Conservation (phyloP, 2,797 vertebrate species). For the Clarias fuscus region DNA sequence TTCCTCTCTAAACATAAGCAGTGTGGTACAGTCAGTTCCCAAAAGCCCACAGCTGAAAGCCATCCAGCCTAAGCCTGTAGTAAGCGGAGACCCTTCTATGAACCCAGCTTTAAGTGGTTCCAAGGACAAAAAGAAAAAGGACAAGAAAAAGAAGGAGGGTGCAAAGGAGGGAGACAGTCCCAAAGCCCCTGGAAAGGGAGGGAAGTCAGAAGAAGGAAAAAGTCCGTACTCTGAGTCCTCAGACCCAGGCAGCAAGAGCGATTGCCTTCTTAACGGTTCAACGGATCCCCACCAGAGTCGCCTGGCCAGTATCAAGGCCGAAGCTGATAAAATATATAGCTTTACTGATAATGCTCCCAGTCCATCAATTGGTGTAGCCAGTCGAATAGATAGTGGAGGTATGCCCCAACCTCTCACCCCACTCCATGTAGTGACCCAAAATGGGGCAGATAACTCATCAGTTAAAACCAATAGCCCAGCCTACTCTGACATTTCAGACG, state of each 20-base stretch:
- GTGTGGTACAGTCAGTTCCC: conserved; percentile 87
- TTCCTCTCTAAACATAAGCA: conserved; percentile 80
- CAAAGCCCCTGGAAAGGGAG: conserved; percentile 79
- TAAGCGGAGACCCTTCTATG: conserved; percentile 81
- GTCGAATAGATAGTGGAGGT: conserved; percentile 86
- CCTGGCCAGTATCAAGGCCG: conserved; percentile 96
- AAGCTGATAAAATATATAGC: conserved; percentile 98
- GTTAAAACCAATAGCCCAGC: conserved; percentile 98
- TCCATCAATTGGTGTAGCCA: conserved; percentile 90
- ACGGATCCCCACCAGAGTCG: conserved; percentile 95
- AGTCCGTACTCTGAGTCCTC: conserved; percentile 86
- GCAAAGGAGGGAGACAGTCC: conserved; percentile 86
- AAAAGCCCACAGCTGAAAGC: conserved; percentile 91
- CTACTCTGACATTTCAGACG: conserved; percentile 97
- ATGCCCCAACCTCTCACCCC: conserved; percentile 89
- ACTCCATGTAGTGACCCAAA: conserved; percentile 89
- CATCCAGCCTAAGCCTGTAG: conserved; percentile 85
- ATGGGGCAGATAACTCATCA: conserved; percentile 92
- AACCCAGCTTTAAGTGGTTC: conserved; percentile 82
- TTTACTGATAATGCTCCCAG: conserved; percentile 97
- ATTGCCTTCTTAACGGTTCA: conserved; percentile 86
- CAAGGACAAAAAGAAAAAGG: conserved; percentile 96
- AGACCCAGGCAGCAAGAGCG: conserved; percentile 76
- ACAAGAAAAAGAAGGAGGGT: conserved; percentile 92
- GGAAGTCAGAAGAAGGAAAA: conserved; percentile 83